These are phyloP conservation scores for Sceloporus undulatus DNA, from an alignment of 2,113 vertebrate species.

Conservation along the genomic window DNA sequence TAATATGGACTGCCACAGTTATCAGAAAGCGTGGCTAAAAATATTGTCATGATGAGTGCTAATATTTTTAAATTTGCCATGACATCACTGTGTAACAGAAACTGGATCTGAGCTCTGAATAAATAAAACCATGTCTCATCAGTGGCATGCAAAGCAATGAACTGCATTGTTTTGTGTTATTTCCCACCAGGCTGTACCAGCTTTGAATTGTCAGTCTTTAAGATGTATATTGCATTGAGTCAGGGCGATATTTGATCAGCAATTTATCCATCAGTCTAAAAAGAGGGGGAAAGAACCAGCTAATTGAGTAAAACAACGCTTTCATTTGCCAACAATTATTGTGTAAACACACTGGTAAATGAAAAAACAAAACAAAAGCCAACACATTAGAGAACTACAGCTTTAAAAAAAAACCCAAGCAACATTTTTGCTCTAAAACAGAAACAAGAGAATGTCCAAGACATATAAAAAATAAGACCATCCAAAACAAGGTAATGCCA, in stretches of 20 bases:
- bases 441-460: constrained; percentile 32
- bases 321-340: background rate
- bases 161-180: background rate
- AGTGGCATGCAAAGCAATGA: background rate
- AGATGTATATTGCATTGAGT: background rate
- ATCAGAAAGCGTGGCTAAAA: too few relatives aligned
- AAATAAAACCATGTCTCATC: background rate
- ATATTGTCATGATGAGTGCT: too few relatives aligned
- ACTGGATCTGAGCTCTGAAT: too few relatives aligned
- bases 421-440: constrained; percentile 28
- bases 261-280: background rate
- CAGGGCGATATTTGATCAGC: background rate
- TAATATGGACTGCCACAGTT: too few relatives aligned
- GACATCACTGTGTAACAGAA: too few relatives aligned
- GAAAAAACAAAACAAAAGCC: background rate
- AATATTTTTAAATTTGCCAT: too few relatives aligned
- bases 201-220: background rate
- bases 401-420: background rate
- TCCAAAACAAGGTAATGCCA: too few relatives aligned
- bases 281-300: too few relatives aligned
- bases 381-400: background rate
- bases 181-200: background rate
- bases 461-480: background rate
- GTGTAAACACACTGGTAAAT: background rate
- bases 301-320: background rate